These are phyloP conservation scores for Drosophila meridiana DNA, from an alignment of 2,888 invertebrate genomes.

Conservation along the genomic window DNA sequence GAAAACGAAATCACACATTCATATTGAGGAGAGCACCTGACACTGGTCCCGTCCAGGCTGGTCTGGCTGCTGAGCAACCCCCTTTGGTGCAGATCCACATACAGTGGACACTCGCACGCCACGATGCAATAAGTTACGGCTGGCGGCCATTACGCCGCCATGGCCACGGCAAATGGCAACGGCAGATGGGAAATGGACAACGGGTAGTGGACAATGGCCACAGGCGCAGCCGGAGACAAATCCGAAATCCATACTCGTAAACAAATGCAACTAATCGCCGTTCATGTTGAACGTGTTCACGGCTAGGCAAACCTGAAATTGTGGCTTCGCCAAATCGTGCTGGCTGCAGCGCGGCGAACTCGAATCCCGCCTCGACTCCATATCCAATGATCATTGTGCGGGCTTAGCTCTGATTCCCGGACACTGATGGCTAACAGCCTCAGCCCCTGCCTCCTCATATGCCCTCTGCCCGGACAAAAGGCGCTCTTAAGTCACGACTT, in stretches of 20 bases:
- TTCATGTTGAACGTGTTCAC: constrained; percentile 80
- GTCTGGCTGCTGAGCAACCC: constrained; percentile 39
- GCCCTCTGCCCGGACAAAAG: background rate
- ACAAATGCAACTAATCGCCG: constrained; percentile 84
- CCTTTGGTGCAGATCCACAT: constrained; percentile 49
- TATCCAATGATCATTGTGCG: constrained; percentile 52
- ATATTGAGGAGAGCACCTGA: constrained; percentile 61
- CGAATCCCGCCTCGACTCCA: constrained; percentile 12
- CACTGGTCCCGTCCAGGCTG: constrained; percentile 18
- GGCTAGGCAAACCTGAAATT: constrained; percentile 75
- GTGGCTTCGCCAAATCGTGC: constrained; percentile 58
- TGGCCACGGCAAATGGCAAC: constrained; percentile 9
- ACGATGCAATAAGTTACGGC: constrained; percentile 79
- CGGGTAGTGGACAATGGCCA: constrained; percentile 32
- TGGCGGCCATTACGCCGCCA: constrained; percentile 65
- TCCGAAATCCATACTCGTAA: constrained; percentile 83
- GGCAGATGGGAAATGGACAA: constrained; percentile 29
- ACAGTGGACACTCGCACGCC: constrained; percentile 67
- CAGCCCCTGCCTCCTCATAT: background rate
- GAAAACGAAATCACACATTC: constrained; percentile 78
- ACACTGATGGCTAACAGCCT: constrained; percentile 36
- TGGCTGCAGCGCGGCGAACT: constrained; percentile 7
- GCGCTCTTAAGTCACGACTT: constrained; percentile 3
- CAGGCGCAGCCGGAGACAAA: constrained; percentile 71
- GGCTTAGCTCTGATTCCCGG: constrained; percentile 43